Conservation (phyloP, 1,140 invertebrate species). For the Leptinotarsa texana region DNA sequence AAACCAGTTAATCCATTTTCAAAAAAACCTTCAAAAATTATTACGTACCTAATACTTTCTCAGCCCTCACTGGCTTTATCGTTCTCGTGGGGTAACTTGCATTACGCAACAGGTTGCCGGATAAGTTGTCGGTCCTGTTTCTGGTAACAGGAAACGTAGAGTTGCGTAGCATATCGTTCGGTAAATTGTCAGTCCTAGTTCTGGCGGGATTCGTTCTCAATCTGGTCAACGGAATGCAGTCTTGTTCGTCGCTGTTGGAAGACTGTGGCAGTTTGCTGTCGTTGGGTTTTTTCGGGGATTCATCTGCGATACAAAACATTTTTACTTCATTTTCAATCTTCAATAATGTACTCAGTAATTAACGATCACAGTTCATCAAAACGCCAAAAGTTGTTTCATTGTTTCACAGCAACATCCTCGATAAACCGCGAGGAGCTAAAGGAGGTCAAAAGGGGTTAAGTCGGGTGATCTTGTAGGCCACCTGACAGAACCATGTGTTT, state of each 20-base stretch:
- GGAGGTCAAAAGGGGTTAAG: too few species aligned
- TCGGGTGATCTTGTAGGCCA: too few species aligned
- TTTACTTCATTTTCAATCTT: too few species aligned
- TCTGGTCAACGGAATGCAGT: background rate
- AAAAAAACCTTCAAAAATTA: background rate
- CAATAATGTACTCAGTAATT: too few species aligned
- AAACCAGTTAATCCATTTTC: background rate
- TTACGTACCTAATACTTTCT: constrained; percentile 25
- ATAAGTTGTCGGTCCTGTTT: background rate
- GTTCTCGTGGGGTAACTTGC: constrained; percentile 9
- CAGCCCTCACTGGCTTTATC: background rate
- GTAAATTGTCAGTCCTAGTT: background rate
- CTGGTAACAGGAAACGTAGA: background rate
- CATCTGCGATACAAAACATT: background rate
- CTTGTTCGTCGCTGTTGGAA: background rate
- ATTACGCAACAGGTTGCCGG: background rate
- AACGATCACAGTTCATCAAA: too few species aligned
- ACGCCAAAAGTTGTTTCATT: too few species aligned
- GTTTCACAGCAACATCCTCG: too few species aligned
- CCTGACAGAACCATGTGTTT: too few species aligned
- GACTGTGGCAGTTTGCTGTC: background rate
- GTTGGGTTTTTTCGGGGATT: background rate
- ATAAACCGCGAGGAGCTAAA: too few species aligned
- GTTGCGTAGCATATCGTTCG: background rate
- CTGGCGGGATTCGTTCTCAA: background rate